Base-by-base conservation (phyloP, 2,888 invertebrate species). In the Limenitis camilla region DNA sequence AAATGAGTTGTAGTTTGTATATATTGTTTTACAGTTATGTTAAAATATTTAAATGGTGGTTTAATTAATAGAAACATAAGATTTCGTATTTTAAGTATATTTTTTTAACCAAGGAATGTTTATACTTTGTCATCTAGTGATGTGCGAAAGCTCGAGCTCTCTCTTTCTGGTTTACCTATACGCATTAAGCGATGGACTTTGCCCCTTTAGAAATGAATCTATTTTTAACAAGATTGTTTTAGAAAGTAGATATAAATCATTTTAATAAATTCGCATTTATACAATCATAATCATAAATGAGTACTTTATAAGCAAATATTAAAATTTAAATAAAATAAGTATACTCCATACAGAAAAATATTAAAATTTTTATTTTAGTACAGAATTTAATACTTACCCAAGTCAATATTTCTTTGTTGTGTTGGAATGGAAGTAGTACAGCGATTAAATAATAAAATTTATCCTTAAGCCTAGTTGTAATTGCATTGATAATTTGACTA, bases 401-500 rank as follows among this genome's bases (percentile, higher is more conserved):
- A 38, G 33, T n/a, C 42, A 31, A 28, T 32, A 32, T 51, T 19
- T 32, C 36, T 40, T 40, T 33, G 42, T 39, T 49, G 35, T 45
- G 41, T 48, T 51, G 31, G 38, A 49, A 49, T 52, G 45, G 50
- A 51, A 51, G 28, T 43, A 47, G 8, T 11, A 40, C 36, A 41
- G 45, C 35, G 36, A 48, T 44, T 52, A 52, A 52, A 52, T 52
- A 52, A 41, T 51, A 45, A 33, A 49, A 41, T 43, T 35, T 40
- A 44, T 40, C 29, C 47, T 52, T 46, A 9, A 50, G 11, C 41
- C 38, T 56, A 56, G 7, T 27, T 47, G 42, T 41, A 59, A 72
- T 84, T 86, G 84, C 83, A 83, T 85, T 85, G 82, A 78, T 75
- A 63, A 55, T 56, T 70, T 74, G 76, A 79, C 76, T 79, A 69